Evolutionary conservation across 2,113 vertebrate genomes (phyloP).

Genomic region (Platycercus adscitus): DNA sequence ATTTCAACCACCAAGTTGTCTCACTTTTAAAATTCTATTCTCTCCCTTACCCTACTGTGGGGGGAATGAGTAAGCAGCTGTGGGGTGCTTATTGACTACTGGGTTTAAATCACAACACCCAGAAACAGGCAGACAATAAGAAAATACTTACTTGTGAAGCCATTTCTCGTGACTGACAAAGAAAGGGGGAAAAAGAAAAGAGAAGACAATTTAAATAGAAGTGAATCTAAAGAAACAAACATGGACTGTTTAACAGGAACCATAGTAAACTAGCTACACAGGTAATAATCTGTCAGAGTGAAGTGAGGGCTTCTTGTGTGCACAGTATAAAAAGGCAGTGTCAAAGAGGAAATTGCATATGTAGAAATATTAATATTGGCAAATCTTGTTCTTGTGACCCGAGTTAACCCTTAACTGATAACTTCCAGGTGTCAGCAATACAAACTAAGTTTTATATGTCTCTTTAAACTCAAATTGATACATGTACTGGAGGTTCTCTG

Average conservation of each 20-base stretch:
- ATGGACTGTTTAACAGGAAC: background rate
- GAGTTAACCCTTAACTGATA: background rate
- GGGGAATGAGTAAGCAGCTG: background rate
- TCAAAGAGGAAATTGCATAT: background rate
- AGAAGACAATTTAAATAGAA: slow-evolving; percentile 69
- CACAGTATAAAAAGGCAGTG: background rate
- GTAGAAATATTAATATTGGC: background rate
- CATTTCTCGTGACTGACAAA: slow-evolving; percentile 77
- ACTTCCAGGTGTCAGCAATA: background rate
- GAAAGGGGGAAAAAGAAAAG: slow-evolving; percentile 50
- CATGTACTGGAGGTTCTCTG: background rate
- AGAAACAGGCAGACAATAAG: slow-evolving; percentile 29
- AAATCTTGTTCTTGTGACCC: background rate
- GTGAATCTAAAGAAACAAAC: slow-evolving; percentile 6
- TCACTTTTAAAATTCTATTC: background rate
- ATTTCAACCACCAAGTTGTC: background rate
- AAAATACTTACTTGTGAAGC: slow-evolving; percentile 80
- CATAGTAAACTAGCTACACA: background rate
- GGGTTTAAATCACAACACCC: background rate
- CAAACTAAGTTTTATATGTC: background rate
- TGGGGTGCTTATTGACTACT: background rate
- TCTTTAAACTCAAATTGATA: background rate
- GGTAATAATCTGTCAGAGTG: background rate
- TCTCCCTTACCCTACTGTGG: background rate
- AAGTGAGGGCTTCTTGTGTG: background rate